Base-by-base conservation (phyloP, 2,888 invertebrate genomes). In the Scotopteryx bipunctaria region DNA sequence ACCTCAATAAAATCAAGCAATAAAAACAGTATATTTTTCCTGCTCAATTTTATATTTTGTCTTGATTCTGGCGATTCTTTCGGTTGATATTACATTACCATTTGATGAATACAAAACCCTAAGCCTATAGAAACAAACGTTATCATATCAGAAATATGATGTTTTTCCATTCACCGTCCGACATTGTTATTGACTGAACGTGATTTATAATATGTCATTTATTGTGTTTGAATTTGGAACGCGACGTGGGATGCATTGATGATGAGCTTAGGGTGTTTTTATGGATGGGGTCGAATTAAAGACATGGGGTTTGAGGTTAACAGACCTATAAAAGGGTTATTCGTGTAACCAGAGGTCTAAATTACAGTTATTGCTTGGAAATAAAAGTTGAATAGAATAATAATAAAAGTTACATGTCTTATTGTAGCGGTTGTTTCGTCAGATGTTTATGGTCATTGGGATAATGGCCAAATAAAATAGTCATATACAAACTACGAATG, bases 161-260 rank as follows among this genome's bases (percentile, higher is more conserved):
- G 31, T 37, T 49, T 49, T 49, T 29, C 38, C 25, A 47, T 37
- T 15, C 5, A 36, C 44, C 46, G 19, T 2, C n/a, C 49, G 42
- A 49, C 32, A 59, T 57, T 61, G 61, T 63, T 61, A 66, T 66
- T 65, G 64, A 57, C 52, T 48, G 59, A 61, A 63, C 58, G 59
- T 59, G 57, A 55, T 60, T 65, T 67, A 67, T 66, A 70, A 65
- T 64, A 57, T 59, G 59, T 61, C 56, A 44, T 65, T 53, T 54
- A 57, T 57, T 56, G 58, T 59, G 58, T 66, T 64, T 49, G 55
- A 55, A 50, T 50, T 61, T 55, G 50, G 45, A 48, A 11, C 23
- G 32, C 36, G 36, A 55, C 49, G 49, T 49, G 49, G 17, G 41
- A 38, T 47, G 46, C 41, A 47, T 41, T 51, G 9, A 29, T 29